Evolutionary conservation across 2,888 invertebrate genomes (phyloP).

Genomic region (Serripes groenlandicus): DNA sequence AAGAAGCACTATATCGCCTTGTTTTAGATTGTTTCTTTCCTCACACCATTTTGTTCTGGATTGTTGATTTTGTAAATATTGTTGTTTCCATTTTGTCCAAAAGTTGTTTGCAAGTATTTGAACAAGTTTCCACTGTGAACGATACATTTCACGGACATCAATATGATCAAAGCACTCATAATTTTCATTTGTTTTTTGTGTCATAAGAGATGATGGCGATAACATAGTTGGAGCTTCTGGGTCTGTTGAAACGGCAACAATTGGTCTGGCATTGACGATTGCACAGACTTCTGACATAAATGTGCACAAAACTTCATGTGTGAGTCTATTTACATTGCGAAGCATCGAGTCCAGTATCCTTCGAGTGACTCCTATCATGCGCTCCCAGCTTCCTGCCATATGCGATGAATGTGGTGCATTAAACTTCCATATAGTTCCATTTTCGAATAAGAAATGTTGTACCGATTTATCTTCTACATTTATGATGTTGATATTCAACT

Average conservation of each 20-base stretch:
- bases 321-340: neutral
- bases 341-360: constrained; percentile 34
- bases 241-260: constrained; percentile 37
- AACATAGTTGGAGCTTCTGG: constrained; percentile 45
- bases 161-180: neutral
- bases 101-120: constrained; percentile 23
- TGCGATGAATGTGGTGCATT: constrained; percentile 34
- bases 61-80: constrained; percentile 15
- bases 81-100: constrained; percentile 15
- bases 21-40: neutral
- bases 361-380: constrained; percentile 35
- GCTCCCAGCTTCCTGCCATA: constrained; percentile 46
- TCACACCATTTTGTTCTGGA: constrained; percentile 16
- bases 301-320: constrained; percentile 42
- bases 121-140: constrained; percentile 17
- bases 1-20: constrained; percentile 21
- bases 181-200: constrained; percentile 11
- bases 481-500: constrained; percentile 1
- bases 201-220: constrained; percentile 38
- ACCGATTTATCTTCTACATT: constrained; percentile 42
- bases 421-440: constrained; percentile 26
- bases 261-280: constrained; percentile 39
- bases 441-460: neutral
- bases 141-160: constrained; percentile 21
- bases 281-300: constrained; percentile 40